Base-by-base conservation (phyloP, 2,113 vertebrate genomes). In the Toxotes jaculatrix region DNA sequence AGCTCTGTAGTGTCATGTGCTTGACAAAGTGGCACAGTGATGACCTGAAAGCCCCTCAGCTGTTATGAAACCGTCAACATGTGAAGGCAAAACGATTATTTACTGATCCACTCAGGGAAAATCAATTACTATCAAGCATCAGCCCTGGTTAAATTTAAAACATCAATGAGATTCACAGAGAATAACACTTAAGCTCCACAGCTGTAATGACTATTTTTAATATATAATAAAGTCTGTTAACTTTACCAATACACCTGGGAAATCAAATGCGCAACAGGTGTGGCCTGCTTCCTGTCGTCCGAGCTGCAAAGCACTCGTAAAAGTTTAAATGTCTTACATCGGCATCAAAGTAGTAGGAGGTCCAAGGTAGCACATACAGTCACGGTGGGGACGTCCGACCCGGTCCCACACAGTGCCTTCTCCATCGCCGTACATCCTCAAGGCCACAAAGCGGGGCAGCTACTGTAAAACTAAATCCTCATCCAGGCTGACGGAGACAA, bases 281-380 rank as follows among this genome's bases (percentile, higher is more conserved):
- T 4, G 16, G 5, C 17, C 76, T 21, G 59, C 13, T 8, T 65
- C 38, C 65, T 55, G 17, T 56, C 34, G 21, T 9, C 65, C 27
- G 17, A n/a, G 23, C 61, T 72, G 34, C 43, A 21, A 14, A 7
- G 13, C 40, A 36, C 65, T 40, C 36, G 10, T n/a, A 68, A 80
- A 88, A 90, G 83, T 84, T 89, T 3, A 84, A 84, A 89, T 38
- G 57, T 91, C 95, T 95, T 94, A 96, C 95, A 93, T 92, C 7
- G 95, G 94, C 92, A 95, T 92, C 90, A 96, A 80, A 84, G 92
- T 89, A 59, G 92, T 91, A 45, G 95, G 93, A 68, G 95, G 94
- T 94, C 94, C 95, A 77, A 96, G 92, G 89, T 95, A 95, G 87
- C 95, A 95, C 94, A 94, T 94, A 66, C 93, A 96, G 87, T 95